A percentile compares a stretch with the other conserved stretches of the same genome.
These are phyloP conservation scores for Pammene aurita DNA, from an alignment of 2,888 invertebrate genomes.

Conservation along the genomic window DNA sequence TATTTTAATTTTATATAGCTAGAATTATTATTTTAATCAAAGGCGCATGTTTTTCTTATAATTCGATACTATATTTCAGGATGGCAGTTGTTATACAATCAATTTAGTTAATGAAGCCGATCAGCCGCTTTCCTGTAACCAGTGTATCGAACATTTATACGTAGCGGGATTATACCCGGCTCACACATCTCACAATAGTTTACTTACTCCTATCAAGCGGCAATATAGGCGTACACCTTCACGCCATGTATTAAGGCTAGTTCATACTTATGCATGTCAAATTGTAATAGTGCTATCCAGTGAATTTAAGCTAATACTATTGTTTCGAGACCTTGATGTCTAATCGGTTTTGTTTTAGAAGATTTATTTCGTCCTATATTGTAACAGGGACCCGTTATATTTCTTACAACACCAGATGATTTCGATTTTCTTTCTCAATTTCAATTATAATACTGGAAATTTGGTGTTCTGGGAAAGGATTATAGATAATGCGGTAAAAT, in stretches of 20 bases:
- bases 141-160: slow-evolving; percentile 43
- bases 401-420: neutral
- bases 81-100: slow-evolving; percentile 44
- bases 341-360: neutral
- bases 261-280: slow-evolving; percentile 18
- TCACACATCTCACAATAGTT: slow-evolving; percentile 19
- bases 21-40: slow-evolving; percentile 54
- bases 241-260: slow-evolving; percentile 21
- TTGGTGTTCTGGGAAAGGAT: slow-evolving; percentile 5
- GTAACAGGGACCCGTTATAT: neutral
- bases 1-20: slow-evolving; percentile 57
- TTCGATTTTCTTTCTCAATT: neutral
- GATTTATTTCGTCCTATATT: slow-evolving; percentile 5
- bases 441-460: neutral
- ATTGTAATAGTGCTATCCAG: slow-evolving; percentile 35
- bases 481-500: neutral
- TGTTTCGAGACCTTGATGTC: slow-evolving; percentile 18
- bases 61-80: slow-evolving; percentile 47
- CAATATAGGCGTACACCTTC: slow-evolving; percentile 19
- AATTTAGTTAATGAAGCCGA: slow-evolving; percentile 32
- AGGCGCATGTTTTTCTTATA: slow-evolving; percentile 36
- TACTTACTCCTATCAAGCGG: slow-evolving; percentile 17
- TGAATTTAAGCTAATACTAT: slow-evolving; percentile 31
- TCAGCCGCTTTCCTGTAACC: slow-evolving; percentile 49
- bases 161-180: slow-evolving; percentile 18